A percentile compares a stretch with the other conserved stretches of the same genome.
Conservation (phyloP, 2,113 vertebrate species). For the Capreolus pygargus region DNA sequence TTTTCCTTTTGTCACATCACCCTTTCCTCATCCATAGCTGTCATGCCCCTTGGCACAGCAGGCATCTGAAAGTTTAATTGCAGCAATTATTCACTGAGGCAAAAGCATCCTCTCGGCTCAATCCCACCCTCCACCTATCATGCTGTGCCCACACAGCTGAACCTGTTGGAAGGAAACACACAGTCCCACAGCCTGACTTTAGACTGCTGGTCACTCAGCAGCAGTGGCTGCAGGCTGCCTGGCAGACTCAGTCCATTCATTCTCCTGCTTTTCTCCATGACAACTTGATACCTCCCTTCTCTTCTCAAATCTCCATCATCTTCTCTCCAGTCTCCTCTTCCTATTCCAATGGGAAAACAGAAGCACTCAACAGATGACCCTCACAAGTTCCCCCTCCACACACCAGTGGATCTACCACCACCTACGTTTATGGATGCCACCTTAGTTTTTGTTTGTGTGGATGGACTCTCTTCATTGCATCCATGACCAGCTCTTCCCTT, state of each 20-base stretch:
- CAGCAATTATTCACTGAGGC: not conserved
- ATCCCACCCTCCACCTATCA: not conserved
- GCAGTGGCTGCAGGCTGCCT: no score
- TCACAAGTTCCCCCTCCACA: accelerated
- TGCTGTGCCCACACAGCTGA: not conserved
- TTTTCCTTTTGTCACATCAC: not conserved
- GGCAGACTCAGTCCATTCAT: not conserved
- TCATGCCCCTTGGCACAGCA: not conserved
- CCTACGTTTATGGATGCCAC: accelerated
- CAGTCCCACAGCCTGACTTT: not conserved
- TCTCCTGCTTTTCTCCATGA: not conserved
- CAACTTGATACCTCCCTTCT: not conserved
- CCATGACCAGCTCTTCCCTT: accelerated
- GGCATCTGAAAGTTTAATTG: not conserved
- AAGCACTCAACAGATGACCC: accelerated
- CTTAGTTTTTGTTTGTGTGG: not conserved
- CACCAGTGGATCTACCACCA: accelerated
- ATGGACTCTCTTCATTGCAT: not conserved
- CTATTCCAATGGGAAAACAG: not conserved
- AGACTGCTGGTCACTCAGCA: accelerated
- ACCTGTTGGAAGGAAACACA: no score
- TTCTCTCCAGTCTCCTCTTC: not conserved
- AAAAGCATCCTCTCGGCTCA: not conserved
- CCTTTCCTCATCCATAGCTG: not conserved
- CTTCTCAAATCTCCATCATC: not conserved